Conservation (phyloP, 2,113 vertebrate species). For the Phoenicopterus ruber region DNA sequence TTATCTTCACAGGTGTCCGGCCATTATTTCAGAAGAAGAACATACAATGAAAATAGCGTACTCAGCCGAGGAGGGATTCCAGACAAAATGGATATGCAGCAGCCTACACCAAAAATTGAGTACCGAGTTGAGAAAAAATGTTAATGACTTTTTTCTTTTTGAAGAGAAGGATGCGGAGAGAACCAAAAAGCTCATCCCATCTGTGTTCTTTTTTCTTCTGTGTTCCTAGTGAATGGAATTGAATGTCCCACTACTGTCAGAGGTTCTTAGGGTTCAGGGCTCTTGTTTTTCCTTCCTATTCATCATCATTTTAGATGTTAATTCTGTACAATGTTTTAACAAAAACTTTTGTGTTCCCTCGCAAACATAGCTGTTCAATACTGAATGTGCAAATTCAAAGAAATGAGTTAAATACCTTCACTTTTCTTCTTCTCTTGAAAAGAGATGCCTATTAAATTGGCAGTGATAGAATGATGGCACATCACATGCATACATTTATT, state of each 20-base stretch:
- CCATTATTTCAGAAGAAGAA: neutral
- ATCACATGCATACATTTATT: neutral
- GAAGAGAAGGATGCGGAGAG: neutral
- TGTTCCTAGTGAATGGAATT: neutral
- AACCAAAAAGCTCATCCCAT: neutral
- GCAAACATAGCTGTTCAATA: neutral
- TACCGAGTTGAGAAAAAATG: neutral
- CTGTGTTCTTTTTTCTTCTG: neutral
- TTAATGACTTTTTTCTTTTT: neutral
- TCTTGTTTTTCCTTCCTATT: neutral
- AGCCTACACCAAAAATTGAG: neutral
- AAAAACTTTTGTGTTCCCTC: neutral
- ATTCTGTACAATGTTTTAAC: neutral
- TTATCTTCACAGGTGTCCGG: neutral
- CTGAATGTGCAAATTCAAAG: neutral
- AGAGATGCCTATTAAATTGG: neutral
- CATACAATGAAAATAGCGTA: neutral
- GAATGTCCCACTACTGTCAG: neutral
- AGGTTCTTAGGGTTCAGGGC: neutral
- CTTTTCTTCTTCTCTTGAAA: neutral
- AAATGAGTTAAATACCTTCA: neutral
- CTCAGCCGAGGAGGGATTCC: neutral
- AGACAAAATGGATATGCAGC: neutral
- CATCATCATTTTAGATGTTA: neutral
- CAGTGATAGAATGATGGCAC: conserved; percentile 3